phyloP scores from a whole-genome alignment of 2,797 vertebrate genomes.

The Platyrinchus mystaceus region DNA sequence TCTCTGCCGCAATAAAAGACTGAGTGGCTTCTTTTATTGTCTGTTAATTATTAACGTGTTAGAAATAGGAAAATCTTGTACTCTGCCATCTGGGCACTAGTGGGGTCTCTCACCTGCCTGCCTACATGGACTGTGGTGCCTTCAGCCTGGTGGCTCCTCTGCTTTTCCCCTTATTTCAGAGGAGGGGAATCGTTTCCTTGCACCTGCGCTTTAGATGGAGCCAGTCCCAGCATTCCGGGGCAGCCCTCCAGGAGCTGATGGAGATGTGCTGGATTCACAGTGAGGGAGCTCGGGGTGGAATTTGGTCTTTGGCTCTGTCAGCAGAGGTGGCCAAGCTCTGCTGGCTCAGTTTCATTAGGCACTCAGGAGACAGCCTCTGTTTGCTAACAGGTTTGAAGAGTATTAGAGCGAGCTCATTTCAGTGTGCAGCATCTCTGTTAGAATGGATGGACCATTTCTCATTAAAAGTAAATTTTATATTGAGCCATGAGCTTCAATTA shows the following conservation, averaged over 20 bases:
- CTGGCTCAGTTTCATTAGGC: neutral
- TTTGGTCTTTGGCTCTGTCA: neutral
- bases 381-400: neutral
- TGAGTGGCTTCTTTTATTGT: neutral
- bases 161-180: neutral
- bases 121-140: rapidly evolving
- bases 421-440: neutral
- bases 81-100: neutral
- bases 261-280: neutral
- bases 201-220: neutral
- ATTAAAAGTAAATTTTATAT: neutral
- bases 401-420: neutral
- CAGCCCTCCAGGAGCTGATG: neutral
- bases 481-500: neutral
- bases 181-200: neutral
- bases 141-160: neutral
- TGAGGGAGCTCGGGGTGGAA: neutral
- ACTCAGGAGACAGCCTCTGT: neutral
- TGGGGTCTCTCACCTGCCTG: neutral
- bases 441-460: neutral
- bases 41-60: neutral
- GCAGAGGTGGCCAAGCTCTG: neutral
- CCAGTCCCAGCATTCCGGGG: neutral
- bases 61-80: neutral
- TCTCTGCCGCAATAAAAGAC: neutral